Base-by-base conservation (phyloP, 2,113 vertebrate genomes). In the Coracopsis vasa region DNA sequence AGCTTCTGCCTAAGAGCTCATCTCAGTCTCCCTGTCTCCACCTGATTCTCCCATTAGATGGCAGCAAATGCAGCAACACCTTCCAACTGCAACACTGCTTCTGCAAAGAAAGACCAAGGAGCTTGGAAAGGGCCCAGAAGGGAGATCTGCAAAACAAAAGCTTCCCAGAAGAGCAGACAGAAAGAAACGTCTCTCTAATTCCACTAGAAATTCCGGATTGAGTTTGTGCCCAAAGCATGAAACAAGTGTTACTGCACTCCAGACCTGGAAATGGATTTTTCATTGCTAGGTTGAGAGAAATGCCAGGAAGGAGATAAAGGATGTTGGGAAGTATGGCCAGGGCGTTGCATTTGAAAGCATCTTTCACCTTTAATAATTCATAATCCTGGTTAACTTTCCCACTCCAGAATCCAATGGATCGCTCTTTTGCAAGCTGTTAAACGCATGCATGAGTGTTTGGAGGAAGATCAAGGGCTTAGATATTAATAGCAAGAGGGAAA, bases 61-160 rank as follows among this genome's bases (percentile, higher is more conserved):
- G 97, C 95, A 97, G 97, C 96, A 97, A 95, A 92, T 78, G 82
- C 96, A 94, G 83, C 83, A 33, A 35, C 56, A 94, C 87, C 62
- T 71, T 35, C 39, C 3, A n/a, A 13, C 25, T 31, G 72, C 45
- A 39, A 8, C 13, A 1, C 8, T 25, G 21, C 35, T 60, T 56
- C 61, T 86, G 47, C 44, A 29, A 33, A 54, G 44, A 45, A 48
- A 69, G 64, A 33, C 6, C 44, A 7, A 60, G 35, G 58, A 89
- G 92, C 62, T 88, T 27, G 1, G 64, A 24, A 33, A 50, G 54
- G 42, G 64, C 80, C 88, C 62, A 23, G 10, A 77, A 93, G 78
- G 15, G 44, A 62, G 64, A 80, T 28, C 33, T 29, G 45, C 42
- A 15, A 48, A 65, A 78, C 74, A 90, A 80, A 86, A 80, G 37